Percentiles rank a stretch among this genome's conserved stretches.
Conservation (phyloP, 2,113 vertebrate genomes). For the Channa argus region DNA sequence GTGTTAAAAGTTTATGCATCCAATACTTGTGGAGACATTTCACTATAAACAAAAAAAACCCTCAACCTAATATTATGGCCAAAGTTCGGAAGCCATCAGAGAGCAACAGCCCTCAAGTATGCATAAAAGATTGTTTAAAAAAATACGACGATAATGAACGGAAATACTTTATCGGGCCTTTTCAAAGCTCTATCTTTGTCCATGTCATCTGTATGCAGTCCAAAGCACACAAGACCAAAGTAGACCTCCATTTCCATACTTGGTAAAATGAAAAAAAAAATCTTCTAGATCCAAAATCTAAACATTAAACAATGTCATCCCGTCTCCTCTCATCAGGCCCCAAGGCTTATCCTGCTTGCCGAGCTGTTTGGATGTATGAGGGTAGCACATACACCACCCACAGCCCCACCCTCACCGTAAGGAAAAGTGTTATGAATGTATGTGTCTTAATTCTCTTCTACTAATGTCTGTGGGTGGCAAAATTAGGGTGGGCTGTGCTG, state of each 20-base stretch:
- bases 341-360: slow-evolving; percentile 50
- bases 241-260: slow-evolving; percentile 20
- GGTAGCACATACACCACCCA: slow-evolving; percentile 69
- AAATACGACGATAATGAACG: too few species aligned
- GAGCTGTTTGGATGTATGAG: slow-evolving; percentile 67
- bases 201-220: background rate
- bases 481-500: slow-evolving; percentile 68
- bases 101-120: too few species aligned
- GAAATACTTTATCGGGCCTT: too few species aligned
- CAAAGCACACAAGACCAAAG: background rate
- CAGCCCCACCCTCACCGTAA: slow-evolving; percentile 68
- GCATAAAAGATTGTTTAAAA: too few species aligned
- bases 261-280: background rate
- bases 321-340: slow-evolving; percentile 50
- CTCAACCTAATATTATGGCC: too few species aligned
- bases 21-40: too few species aligned
- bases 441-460: slow-evolving; percentile 82
- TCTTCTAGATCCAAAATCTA: background rate
- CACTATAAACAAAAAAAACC: too few species aligned
- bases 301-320: slow-evolving; percentile 17
- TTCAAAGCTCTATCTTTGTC: background rate
- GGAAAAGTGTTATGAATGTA: slow-evolving; percentile 87
- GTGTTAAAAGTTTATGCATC: too few species aligned
- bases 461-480: slow-evolving; percentile 85
- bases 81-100: too few species aligned